Evolutionary conservation across 35 echinoderm and acorn worm genomes (phyloP), one percentile per base, ranked within the genome.

Genomic region (Diadema setosum): DNA sequence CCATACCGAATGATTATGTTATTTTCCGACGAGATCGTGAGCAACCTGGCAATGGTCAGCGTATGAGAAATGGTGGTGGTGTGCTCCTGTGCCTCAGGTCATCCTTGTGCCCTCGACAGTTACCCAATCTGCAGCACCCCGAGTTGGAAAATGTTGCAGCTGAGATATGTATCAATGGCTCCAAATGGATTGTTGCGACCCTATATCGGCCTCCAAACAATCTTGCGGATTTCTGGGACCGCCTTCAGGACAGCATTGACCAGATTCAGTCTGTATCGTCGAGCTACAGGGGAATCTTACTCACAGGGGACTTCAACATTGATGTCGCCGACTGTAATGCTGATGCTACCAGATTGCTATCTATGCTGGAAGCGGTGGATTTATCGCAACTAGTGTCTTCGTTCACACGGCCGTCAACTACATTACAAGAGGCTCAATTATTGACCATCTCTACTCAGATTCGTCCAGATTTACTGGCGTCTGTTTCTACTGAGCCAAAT

Each of bases 11-110:
- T 75, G 70, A 75, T 2, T 75, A 75, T 75, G 70, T 75, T 25
- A 75, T 75, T 39, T 75, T 75, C 42, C 70, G 70, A 39, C 33
- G 70, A 17, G 70, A 75, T 39, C 70, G 70, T 42, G 70, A 75
- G n/a, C 5, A 39, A 1, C 31, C 8, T 75, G 3, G 5, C 5
- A 52, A 9, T 52, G 9, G 9, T 52, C 9, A 11, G 48, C 48
- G 48, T 52, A 11, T 11, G 9, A n/a, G 48, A 52, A 52, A 52
- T 52, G 70, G 70, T 42, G 65, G 23, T 70, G 70, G 70, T 39
- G 70, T 75, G 21, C 5, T 75, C 17, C 14, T 75, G 36, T 75
- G 70, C 70, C 21, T 75, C 2, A 75, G 42, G 35, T 39, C 70
- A 15, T 42, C 20, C 17, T 34, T 75, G 3, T 8, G 42, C 70